Conservation (phyloP, 2,797 vertebrate genomes). For the Jordanella pulchra region DNA sequence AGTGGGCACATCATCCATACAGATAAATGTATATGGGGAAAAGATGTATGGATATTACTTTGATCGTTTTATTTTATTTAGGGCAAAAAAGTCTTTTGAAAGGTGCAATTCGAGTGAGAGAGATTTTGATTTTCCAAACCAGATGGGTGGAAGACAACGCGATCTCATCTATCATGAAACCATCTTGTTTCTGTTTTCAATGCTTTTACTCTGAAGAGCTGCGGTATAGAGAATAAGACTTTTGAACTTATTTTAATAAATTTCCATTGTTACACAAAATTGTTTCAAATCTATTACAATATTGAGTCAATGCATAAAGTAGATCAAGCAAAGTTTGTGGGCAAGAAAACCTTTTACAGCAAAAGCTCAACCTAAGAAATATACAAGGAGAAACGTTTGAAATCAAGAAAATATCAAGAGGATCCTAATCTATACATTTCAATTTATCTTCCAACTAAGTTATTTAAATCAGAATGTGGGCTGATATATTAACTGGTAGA, state of each 20-base stretch:
- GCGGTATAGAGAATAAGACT: conserved; percentile 12
- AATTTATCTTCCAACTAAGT: conserved; percentile 15
- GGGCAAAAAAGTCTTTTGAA: conserved; percentile 12
- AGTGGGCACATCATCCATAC: conserved; percentile 14
- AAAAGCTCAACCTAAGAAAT: conserved; percentile 27
- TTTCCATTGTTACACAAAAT: conserved; percentile 37
- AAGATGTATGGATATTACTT: conserved; percentile 42
- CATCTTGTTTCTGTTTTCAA: conserved; percentile 21
- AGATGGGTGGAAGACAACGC: conserved; percentile 22
- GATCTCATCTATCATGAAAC: conserved; percentile 31
- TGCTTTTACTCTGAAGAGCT: conserved; percentile 32
- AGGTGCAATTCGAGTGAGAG: conserved; percentile 31
- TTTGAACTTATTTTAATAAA: conserved; percentile 64
- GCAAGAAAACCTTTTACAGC: conserved; percentile 45
- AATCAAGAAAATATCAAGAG: conserved; percentile 27
- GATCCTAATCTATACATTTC: conserved; percentile 52
- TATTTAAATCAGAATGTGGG: conserved; percentile 1
- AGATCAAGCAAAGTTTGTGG: conserved; percentile 12
- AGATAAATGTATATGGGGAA: conserved; percentile 33
- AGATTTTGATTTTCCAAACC: conserved; percentile 16
- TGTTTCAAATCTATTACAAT: not conserved
- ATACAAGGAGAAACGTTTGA: conserved; percentile 27
- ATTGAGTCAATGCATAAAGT: not conserved
- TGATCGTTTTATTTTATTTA: conserved; percentile 36
- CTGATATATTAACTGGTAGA: conserved; percentile 40